Percentiles rank a stretch among this genome's conserved stretches.
Evolutionary conservation across 1,140 invertebrate species (phyloP).

Genomic region (Lepidurus couesii): DNA sequence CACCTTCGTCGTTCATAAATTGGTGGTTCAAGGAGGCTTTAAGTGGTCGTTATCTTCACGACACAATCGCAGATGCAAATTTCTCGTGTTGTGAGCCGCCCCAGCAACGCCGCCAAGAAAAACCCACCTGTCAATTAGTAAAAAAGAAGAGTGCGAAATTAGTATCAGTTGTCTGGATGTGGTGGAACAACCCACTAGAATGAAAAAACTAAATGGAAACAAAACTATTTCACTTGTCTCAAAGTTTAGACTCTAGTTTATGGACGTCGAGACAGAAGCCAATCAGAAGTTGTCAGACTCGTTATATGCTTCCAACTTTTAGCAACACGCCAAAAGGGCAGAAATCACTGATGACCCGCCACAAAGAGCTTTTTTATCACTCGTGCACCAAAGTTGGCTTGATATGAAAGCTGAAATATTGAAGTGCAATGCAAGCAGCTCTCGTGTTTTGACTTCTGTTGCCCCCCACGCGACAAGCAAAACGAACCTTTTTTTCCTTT

Average conservation of each 20-base stretch:
- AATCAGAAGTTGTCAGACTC: background rate
- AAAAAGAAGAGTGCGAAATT: conserved; percentile 4
- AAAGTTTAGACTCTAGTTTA: background rate
- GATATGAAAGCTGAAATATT: background rate
- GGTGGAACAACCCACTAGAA: background rate
- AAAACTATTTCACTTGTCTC: background rate
- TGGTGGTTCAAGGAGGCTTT: conserved; percentile 18
- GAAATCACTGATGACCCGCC: background rate
- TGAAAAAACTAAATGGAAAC: background rate
- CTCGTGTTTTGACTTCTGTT: conserved; percentile 18
- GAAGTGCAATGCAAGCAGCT: background rate
- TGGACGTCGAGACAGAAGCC: background rate
- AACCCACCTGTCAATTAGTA: conserved; percentile 14
- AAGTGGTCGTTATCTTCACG: conserved; percentile 21
- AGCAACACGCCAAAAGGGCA: background rate
- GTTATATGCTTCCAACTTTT: background rate
- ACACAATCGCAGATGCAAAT: conserved; percentile 22
- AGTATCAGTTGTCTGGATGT: background rate
- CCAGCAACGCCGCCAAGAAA: conserved; percentile 11
- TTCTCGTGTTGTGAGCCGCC: conserved; percentile 10
- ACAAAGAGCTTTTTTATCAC: background rate
- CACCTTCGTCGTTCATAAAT: conserved; percentile 21
- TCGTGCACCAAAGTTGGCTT: background rate
- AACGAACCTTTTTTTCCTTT: background rate
- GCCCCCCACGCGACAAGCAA: background rate